Evolutionary conservation across 2,888 invertebrate species (phyloP).

Genomic region (Eupithecia insigniata): DNA sequence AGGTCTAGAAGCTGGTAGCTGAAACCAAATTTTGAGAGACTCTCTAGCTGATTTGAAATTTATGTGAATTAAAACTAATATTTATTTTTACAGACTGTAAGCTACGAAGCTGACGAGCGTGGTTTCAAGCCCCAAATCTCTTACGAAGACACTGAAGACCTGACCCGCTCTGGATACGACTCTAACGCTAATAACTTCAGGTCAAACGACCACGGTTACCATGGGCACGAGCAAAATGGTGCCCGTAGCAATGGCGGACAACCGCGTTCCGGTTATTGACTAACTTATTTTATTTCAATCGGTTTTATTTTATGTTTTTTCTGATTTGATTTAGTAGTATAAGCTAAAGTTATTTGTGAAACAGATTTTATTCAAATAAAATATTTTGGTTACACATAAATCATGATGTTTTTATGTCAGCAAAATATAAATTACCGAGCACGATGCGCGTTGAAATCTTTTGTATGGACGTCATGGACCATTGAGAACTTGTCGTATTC

Average conservation of each 20-base stretch:
- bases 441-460: conserved; percentile 10
- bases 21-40: not conserved
- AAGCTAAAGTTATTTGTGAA: conserved; percentile 11
- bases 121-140: conserved; percentile 87
- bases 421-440: not conserved
- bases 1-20: too few species aligned
- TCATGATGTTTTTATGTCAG: not conserved
- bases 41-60: not conserved
- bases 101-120: conserved; percentile 86
- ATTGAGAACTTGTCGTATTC: not conserved
- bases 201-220: conserved; percentile 41
- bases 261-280: conserved; percentile 55
- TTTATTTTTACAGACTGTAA: conserved; percentile 80
- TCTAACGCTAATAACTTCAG: conserved; percentile 62
- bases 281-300: conserved; percentile 37
- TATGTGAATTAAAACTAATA: not conserved
- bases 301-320: conserved; percentile 28
- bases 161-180: conserved; percentile 67
- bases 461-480: not conserved
- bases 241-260: conserved; percentile 47
- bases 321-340: conserved; percentile 16
- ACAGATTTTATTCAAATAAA: conserved; percentile 8
- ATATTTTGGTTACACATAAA: not conserved
- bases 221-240: conserved; percentile 35
- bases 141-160: conserved; percentile 83